A percentile compares a stretch with the other conserved stretches of the same genome.
Evolutionary conservation across 1,140 invertebrate species (phyloP).

Genomic region (Drosophila serrata): DNA sequence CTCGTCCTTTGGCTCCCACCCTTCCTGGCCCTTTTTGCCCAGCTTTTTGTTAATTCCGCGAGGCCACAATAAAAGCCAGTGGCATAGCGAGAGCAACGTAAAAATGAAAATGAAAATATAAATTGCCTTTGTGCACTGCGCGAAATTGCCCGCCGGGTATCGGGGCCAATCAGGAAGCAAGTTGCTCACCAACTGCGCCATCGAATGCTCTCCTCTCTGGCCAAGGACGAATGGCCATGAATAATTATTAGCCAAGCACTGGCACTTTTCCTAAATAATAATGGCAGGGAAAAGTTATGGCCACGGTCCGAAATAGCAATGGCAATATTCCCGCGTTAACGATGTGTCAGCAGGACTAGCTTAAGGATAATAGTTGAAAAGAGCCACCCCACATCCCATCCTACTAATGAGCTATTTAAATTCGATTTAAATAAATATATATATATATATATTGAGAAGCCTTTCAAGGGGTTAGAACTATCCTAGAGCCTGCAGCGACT

Average conservation of each 20-base stretch:
- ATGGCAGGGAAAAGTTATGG: neutral
- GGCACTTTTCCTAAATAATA: neutral
- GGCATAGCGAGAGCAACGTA: constrained; percentile 45
- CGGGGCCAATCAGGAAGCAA: constrained; percentile 2
- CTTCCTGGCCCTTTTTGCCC: constrained; percentile 13
- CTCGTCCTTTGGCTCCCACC: constrained; percentile 26
- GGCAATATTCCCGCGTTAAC: neutral
- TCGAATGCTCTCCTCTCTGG: neutral
- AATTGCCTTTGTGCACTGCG: constrained; percentile 71
- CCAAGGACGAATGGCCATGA: neutral
- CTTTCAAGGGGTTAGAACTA: neutral
- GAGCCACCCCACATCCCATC: neutral
- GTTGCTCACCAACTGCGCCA: neutral
- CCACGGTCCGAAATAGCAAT: too few relatives aligned
- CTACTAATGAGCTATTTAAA: neutral
- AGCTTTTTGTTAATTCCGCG: constrained; percentile 67
- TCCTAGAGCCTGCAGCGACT: neutral
- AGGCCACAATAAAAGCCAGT: constrained; percentile 65
- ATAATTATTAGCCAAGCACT: constrained; percentile 1
- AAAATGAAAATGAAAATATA: constrained; percentile 70
- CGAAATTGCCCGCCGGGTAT: constrained; percentile 37
- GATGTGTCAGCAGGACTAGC: neutral
- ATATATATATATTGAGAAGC: neutral
- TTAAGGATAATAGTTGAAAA: neutral
- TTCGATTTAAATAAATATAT: neutral